Base-by-base conservation (phyloP, 2,888 invertebrate species). In the Lithophane semibrunnea region DNA sequence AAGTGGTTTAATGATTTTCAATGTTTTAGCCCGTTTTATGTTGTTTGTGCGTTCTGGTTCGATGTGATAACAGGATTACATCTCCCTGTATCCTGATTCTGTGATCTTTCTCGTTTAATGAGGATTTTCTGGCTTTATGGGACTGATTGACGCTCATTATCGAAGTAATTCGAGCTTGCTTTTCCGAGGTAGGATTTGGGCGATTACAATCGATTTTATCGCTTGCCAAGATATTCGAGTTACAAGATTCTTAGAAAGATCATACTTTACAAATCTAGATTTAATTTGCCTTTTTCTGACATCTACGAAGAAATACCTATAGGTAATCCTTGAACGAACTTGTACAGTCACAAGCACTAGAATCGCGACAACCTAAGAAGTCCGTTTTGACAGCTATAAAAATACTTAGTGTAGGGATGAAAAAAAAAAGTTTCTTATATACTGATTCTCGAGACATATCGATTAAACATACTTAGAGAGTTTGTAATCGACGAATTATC, bases 1-100 rank as follows among this genome's bases (percentile, higher is more conserved):
- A 87, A 86, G 84, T 86, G 86, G 74, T 85, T 83, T 80, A 86
- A 87, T 87, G 82, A 82, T 87, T 82, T 81, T 65, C 79, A 75
- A 70, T 86, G 84, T 82, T 80, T 83, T 64, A 74, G 68, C 42
- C 21, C 44, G 47, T 79, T 83, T 79, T 79, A 61, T 63, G 73
- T n/a, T 73, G 65, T 75, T 79, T 73, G 61, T 74, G 64, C 66
- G 44, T 16, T 29, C 74, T 81, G 63, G 29, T 60, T 47, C 49
- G 47, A 64, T 58, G 44, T 75, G 82, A 85, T 85, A 84, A 79
- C 63, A 54, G 68, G 54, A 64, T 84, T 77, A 75, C 29, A 58
- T 58, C 44, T 63, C n/a, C n/a, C 13, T 54, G 60, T 61, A 56
- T 52, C 68, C 54, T 42, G n/a, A 37, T 69, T 54, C 52, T 58